Percentiles rank a stretch among this genome's conserved stretches.
phyloP scores from a whole-genome alignment of 2,113 vertebrate genomes.

The Asarcornis scutulata region DNA sequence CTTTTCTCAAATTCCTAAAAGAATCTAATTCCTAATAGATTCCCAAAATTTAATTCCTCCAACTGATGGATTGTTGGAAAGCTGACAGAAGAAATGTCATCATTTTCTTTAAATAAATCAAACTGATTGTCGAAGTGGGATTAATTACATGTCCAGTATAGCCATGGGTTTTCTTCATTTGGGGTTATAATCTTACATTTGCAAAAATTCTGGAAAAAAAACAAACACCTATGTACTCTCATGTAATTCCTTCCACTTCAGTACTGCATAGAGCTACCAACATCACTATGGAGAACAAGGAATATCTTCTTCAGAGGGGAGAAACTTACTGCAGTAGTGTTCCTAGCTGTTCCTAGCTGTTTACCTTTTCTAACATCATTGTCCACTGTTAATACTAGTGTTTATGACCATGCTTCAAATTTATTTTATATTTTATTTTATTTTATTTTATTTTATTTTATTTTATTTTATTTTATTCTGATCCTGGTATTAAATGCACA shows the following conservation, averaged over 20 bases:
- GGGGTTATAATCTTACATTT: background rate
- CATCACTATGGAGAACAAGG: background rate
- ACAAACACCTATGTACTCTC: accelerated
- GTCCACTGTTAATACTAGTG: background rate
- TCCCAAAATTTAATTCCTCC: background rate
- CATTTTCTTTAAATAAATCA: background rate
- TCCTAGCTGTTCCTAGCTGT: background rate
- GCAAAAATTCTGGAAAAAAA: background rate
- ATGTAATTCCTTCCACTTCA: background rate
- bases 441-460: background rate
- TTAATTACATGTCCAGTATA: background rate
- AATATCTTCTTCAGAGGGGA: background rate
- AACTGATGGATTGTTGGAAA: background rate
- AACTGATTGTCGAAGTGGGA: background rate
- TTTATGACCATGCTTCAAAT: background rate
- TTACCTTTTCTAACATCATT: background rate
- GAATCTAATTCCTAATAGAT: too few relatives aligned
- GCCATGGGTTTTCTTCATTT: background rate
- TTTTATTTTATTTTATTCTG: background rate
- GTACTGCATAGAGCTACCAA: background rate
- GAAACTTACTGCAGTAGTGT: background rate
- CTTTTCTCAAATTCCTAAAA: background rate
- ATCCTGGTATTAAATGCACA: background rate
- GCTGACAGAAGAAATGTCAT: background rate
- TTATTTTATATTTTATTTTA: background rate